Evolutionary conservation across 2,888 invertebrate genomes (phyloP).

Genomic region (Platycheirus rosarum): DNA sequence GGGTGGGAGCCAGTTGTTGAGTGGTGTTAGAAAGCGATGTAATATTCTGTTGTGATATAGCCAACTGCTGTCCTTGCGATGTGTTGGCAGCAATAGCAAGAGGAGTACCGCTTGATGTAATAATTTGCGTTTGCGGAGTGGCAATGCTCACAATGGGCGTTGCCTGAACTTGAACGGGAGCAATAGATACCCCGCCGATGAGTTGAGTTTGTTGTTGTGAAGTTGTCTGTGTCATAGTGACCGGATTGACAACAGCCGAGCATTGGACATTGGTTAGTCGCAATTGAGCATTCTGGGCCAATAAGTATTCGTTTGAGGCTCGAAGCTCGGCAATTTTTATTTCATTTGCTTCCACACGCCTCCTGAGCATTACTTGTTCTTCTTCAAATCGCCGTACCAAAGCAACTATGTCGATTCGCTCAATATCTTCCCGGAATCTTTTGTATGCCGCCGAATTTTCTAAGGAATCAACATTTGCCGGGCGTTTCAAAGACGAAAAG

Average conservation of each 20-base stretch:
- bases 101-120: constrained; percentile 74
- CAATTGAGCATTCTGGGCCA: constrained; percentile 90
- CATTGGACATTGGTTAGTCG: constrained; percentile 85
- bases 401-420: constrained; percentile 75
- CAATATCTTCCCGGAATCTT: constrained; percentile 75
- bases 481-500: constrained; percentile 68
- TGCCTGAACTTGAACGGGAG: constrained; percentile 83
- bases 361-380: constrained; percentile 76
- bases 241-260: constrained; percentile 85
- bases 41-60: constrained; percentile 75
- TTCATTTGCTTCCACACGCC: constrained; percentile 76
- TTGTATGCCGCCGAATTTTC: constrained; percentile 70
- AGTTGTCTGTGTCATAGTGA: constrained; percentile 85
- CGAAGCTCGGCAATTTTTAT: constrained; percentile 85
- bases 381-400: constrained; percentile 76
- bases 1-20: constrained; percentile 71
- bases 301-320: constrained; percentile 90
- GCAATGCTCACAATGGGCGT: constrained; percentile 86
- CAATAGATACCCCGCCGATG: constrained; percentile 83
- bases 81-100: constrained; percentile 76
- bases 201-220: constrained; percentile 83
- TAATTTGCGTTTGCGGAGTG: constrained; percentile 79
- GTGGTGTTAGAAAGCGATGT: constrained; percentile 75
- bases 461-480: constrained; percentile 46
- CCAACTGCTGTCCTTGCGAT: constrained; percentile 75